Evolutionary conservation across 2,797 vertebrate genomes (phyloP).

Genomic region (Miichthys miiuy): DNA sequence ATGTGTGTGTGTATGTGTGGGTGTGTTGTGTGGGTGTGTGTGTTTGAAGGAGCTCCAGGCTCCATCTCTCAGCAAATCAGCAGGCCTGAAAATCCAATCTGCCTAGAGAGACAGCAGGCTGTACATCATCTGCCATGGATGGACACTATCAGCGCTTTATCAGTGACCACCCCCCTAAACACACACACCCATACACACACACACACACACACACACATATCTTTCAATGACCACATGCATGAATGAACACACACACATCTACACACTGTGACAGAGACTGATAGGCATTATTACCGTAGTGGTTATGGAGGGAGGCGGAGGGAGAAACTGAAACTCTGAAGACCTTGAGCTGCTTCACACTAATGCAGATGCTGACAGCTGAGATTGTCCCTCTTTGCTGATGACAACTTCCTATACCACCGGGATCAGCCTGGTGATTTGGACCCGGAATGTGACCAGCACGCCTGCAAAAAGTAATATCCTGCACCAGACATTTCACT

Average conservation of each 20-base stretch:
- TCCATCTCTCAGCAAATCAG: slow-evolving; percentile 87
- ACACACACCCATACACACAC: slow-evolving; percentile 46
- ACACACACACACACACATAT: slow-evolving; percentile 50
- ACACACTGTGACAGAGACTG: slow-evolving; percentile 77
- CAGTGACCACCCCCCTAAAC: slow-evolving; percentile 69
- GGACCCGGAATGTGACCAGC: slow-evolving; percentile 1
- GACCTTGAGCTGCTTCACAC: slow-evolving; percentile 53
- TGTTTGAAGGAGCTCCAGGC: slow-evolving; percentile 76
- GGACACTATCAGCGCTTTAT: slow-evolving; percentile 86
- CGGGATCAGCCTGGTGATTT: neutral
- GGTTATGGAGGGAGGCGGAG: slow-evolving; percentile 44
- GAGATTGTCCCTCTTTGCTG: slow-evolving; percentile 33
- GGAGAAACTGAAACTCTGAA: slow-evolving; percentile 48
- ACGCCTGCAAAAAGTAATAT: neutral
- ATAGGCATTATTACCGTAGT: slow-evolving; percentile 73
- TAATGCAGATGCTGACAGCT: slow-evolving; percentile 58
- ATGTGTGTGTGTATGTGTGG: slow-evolving; percentile 35
- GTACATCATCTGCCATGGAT: slow-evolving; percentile 87
- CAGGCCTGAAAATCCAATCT: slow-evolving; percentile 89
- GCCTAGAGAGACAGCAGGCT: slow-evolving; percentile 85
- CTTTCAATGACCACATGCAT: slow-evolving; percentile 71
- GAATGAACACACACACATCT: slow-evolving; percentile 70
- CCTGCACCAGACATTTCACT: neutral
- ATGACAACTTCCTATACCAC: slow-evolving; percentile 16
- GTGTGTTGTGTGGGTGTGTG: slow-evolving; percentile 47